phyloP scores from a whole-genome alignment of 2,113 vertebrate genomes.

The Petromus typicus region DNA sequence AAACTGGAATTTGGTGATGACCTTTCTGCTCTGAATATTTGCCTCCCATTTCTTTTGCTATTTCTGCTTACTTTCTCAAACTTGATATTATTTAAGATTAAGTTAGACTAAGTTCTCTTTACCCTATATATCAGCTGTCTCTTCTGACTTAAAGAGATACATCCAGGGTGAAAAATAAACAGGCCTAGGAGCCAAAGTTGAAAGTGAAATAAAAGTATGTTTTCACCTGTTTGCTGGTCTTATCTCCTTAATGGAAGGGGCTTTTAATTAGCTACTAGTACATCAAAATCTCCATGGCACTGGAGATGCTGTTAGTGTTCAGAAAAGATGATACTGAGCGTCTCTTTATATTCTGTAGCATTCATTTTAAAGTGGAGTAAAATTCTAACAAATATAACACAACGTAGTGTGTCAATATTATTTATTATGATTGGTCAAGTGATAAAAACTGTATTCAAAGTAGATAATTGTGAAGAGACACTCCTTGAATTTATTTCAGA shows the following conservation, averaged over 20 bases:
- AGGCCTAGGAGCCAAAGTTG: neutral
- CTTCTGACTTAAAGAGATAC: slow-evolving; percentile 13
- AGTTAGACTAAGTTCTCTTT: slow-evolving; percentile 37
- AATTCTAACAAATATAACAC: slow-evolving; percentile 20
- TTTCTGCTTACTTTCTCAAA: neutral
- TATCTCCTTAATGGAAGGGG: neutral
- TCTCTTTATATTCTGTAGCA: neutral
- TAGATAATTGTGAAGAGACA: neutral
- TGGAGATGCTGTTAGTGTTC: neutral
- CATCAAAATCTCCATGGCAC: neutral
- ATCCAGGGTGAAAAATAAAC: neutral
- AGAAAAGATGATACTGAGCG: neutral
- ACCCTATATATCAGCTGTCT: neutral
- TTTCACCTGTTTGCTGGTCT: neutral
- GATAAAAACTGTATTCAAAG: slow-evolving; percentile 8
- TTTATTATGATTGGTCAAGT: neutral
- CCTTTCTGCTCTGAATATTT: slow-evolving; percentile 24
- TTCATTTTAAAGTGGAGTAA: slow-evolving; percentile 47
- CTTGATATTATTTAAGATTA: slow-evolving; percentile 34
- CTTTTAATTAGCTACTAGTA: neutral
- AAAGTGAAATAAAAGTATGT: slow-evolving; percentile 1
- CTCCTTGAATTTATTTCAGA: neutral
- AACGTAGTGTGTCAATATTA: neutral
- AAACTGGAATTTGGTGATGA: neutral
- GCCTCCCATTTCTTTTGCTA: neutral